Evolutionary conservation across 1,140 invertebrate species (phyloP).

Genomic region (Centruroides vittatus): DNA sequence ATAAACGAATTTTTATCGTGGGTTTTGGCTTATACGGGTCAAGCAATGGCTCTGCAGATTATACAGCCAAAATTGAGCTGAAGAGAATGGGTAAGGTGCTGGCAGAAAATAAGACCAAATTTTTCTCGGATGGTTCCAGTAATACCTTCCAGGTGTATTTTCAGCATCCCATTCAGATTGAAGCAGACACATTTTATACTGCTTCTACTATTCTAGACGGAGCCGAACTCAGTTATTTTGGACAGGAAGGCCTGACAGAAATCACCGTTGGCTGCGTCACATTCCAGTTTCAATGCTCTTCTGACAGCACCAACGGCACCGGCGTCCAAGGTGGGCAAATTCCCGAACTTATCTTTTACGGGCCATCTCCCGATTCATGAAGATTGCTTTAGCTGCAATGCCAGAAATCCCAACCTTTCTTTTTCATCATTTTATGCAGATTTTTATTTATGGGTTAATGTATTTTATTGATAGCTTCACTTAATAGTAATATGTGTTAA

Average conservation of each 20-base stretch:
- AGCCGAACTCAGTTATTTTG: conserved; percentile 81
- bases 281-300: conserved; percentile 87
- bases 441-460: no score
- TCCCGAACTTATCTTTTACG: conserved; percentile 81
- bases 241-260: conserved; percentile 86
- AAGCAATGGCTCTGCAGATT: conserved; percentile 77
- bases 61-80: conserved; percentile 77
- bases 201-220: conserved; percentile 79
- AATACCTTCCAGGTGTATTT: conserved; percentile 89
- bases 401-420: no score
- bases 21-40: conserved; percentile 85
- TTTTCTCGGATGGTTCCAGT: conserved; percentile 84
- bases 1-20: conserved; percentile 79
- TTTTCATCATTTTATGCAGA: no score
- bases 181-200: conserved; percentile 79
- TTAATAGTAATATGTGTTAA: no score
- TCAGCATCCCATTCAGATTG: conserved; percentile 66
- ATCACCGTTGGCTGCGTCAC: conserved; percentile 74
- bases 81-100: conserved; percentile 68
- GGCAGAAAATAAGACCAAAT: conserved; percentile 77
- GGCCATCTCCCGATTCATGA: conserved; percentile 20
- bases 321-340: conserved; percentile 89
- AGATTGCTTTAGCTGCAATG: no score
- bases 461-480: no score
- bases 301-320: conserved; percentile 85